Conservation (phyloP, 2,888 invertebrate species). For the Folsomia candida region DNA sequence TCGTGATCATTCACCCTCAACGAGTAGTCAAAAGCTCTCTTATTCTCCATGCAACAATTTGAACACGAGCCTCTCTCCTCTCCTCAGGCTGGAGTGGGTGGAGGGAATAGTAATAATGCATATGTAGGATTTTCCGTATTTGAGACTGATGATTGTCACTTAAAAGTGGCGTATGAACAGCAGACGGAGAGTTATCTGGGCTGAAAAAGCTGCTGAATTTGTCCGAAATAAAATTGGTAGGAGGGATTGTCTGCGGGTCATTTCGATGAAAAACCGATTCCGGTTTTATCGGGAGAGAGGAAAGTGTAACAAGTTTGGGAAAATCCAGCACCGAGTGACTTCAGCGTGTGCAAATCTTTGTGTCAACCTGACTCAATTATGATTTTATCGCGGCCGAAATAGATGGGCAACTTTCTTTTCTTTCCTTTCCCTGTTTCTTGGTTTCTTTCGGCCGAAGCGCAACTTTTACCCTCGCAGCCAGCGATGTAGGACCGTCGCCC, state of each 20-base stretch:
- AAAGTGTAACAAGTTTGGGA: constrained; percentile 51
- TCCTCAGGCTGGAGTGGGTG: too few species aligned
- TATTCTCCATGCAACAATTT: too few species aligned
- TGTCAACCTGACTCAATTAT: constrained; percentile 51
- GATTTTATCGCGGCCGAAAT: constrained; percentile 51
- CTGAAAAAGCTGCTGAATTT: constrained; percentile 47
- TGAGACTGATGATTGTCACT: neutral
- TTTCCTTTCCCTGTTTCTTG: constrained; percentile 41
- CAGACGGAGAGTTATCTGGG: constrained; percentile 22
- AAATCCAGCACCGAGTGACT: constrained; percentile 37
- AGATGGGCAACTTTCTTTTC: constrained; percentile 51
- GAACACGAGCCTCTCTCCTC: too few species aligned
- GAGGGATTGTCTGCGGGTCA: constrained; percentile 51
- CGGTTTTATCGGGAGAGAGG: constrained; percentile 48
- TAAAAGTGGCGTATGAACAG: neutral
- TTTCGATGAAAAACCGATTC: constrained; percentile 51
- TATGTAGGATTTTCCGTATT: too few species aligned
- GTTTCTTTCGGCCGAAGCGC: constrained; percentile 8
- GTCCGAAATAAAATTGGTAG: constrained; percentile 50
- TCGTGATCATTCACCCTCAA: too few species aligned
- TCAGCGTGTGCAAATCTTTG: constrained; percentile 51
- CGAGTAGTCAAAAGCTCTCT: too few species aligned
- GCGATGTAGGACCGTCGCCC: neutral
- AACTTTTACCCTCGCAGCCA: neutral
- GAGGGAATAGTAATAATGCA: too few species aligned